Conservation (phyloP, 1,140 invertebrate genomes). For the Achatina immaculata region DNA sequence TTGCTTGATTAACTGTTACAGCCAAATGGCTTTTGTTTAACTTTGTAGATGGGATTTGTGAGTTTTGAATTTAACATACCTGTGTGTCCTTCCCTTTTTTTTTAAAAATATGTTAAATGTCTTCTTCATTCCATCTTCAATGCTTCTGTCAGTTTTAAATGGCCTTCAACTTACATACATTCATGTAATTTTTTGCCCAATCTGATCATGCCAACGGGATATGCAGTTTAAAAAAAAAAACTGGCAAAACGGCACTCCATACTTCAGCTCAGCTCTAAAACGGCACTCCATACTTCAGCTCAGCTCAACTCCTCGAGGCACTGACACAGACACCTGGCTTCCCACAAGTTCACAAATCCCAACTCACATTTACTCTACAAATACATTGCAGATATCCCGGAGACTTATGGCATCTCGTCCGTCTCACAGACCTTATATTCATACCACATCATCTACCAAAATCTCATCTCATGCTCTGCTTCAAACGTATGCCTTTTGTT, state of each 20-base stretch:
- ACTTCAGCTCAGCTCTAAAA: background rate
- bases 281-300: background rate
- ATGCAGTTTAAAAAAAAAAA: background rate
- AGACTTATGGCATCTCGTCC: background rate
- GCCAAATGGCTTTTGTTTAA: background rate
- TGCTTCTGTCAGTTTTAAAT: constrained; percentile 19
- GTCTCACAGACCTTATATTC: background rate
- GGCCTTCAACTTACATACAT: background rate
- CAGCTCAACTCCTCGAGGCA: background rate
- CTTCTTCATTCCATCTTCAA: background rate
- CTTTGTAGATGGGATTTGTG: constrained; percentile 19
- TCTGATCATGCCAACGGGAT: background rate
- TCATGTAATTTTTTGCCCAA: background rate
- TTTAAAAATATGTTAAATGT: background rate
- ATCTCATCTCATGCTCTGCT: too few relatives aligned
- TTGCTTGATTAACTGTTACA: constrained; percentile 21
- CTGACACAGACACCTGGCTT: background rate
- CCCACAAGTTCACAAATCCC: constrained; percentile 16
- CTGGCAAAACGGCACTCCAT: background rate
- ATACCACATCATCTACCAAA: background rate
- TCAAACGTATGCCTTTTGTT: too few relatives aligned
- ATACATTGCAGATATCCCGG: background rate
- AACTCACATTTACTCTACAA: background rate
- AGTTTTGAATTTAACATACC: constrained; percentile 7
- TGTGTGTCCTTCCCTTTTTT: background rate